Evolutionary conservation across 2,888 invertebrate species (phyloP).

Genomic region (Thumatha senex): DNA sequence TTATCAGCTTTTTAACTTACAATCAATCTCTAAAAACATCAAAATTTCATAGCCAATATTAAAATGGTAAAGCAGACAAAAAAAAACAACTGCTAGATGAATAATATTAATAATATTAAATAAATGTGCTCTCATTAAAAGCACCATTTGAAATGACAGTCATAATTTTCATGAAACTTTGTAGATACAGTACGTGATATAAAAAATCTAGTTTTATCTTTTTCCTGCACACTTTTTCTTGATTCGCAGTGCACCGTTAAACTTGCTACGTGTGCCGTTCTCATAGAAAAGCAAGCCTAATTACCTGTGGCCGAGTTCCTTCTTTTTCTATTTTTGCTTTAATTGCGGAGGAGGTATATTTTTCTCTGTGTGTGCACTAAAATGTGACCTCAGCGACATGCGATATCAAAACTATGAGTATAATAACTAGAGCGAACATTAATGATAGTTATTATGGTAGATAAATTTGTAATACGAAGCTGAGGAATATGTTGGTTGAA

Average conservation of each 20-base stretch:
- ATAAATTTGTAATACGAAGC: too few relatives aligned
- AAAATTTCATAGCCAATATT: too few relatives aligned
- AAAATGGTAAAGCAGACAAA: too few relatives aligned
- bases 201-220: background rate
- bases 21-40: too few relatives aligned
- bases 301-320: slow-evolving; percentile 57
- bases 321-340: slow-evolving; percentile 50
- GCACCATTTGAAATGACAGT: background rate
- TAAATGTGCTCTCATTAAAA: background rate
- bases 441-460: too few relatives aligned
- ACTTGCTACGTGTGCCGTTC: slow-evolving; percentile 57
- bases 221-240: slow-evolving; percentile 9
- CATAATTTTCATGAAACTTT: background rate
- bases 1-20: too few relatives aligned
- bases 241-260: slow-evolving; percentile 47
- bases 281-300: slow-evolving; percentile 60
- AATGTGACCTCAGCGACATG: slow-evolving; percentile 19
- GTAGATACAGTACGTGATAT: background rate
- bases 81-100: background rate
- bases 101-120: background rate
- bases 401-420: background rate
- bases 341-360: slow-evolving; percentile 42
- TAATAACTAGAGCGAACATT: too few relatives aligned
- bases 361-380: slow-evolving; percentile 22
- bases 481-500: background rate